Evolutionary conservation across 37 sponge, comb jelly and placozoan species (phyloP), one percentile per base, ranked within the genome.

Genomic region (Oscarella lobularis): DNA sequence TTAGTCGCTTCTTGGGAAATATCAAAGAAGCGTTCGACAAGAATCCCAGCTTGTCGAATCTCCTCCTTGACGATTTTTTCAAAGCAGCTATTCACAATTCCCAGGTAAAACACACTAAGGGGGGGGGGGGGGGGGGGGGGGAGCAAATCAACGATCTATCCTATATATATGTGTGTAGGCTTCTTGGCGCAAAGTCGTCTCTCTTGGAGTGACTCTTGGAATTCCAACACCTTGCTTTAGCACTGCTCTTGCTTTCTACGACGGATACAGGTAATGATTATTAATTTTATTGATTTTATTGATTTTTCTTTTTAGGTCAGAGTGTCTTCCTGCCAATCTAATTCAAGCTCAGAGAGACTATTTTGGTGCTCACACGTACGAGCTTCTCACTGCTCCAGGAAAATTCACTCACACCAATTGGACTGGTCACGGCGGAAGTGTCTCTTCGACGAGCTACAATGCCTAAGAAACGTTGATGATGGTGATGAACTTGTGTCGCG

Each of bases 281-380:
- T 48, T 48, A 27, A 27, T 48, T 9, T 20, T 48, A 20, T 48
- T 48, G 60, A 27, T 48, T 48, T 20, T 48, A 70, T 70, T 9
- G 3, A 39, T 4, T 70, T 4, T 76, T 2, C 3, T 34, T n/a
- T 31, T 31, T 39, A 92, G 92, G 36, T 81, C 84, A 34, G 88
- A 75, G 60, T 29, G 66, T 37, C 72, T 96, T 3, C 98, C 98
- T 31, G 98, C 98, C 27, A 96, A 96, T 75, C 85, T 96, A 55
- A 87, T 96, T 41, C 98, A 96, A 68, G 98, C 98, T 31, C 98
- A 96, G 81, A 33, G 98, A 1, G 98, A 96, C 83, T 96, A 96
- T 82, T 96, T 96, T 71, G 98, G 98, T 35, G 98, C 98, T 40
- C 98, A 96, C 82, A 96, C 98, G 37, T 96, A 96, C 77, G 93